Conservation (phyloP, 2,113 vertebrate species). For the Stegostoma tigrinum region DNA sequence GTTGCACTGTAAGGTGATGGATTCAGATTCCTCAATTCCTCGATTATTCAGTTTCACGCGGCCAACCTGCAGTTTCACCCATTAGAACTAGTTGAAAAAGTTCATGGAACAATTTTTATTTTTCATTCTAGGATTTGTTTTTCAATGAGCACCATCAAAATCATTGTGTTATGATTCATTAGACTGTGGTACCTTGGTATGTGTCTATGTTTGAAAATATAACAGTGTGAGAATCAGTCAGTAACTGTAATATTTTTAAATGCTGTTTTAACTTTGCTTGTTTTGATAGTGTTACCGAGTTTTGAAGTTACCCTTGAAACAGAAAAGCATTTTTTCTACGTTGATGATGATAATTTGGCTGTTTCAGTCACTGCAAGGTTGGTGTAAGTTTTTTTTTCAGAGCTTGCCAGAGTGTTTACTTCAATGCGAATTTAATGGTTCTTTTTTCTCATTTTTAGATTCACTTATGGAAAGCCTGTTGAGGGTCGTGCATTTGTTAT, state of each 20-base stretch:
- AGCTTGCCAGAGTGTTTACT: background rate
- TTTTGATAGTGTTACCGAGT: constrained; percentile 38
- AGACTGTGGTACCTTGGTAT: background rate
- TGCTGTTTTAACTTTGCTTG: background rate
- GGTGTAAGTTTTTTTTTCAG: background rate
- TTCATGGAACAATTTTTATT: background rate
- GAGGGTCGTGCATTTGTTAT: background rate
- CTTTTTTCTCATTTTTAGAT: background rate
- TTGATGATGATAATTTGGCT: constrained; percentile 21
- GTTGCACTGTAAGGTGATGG: too few species aligned
- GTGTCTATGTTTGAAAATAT: background rate
- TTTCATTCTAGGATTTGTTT: background rate
- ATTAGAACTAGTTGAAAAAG: background rate
- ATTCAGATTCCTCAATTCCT: background rate
- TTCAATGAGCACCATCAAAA: background rate
- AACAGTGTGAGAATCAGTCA: background rate
- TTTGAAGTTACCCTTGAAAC: constrained; percentile 39
- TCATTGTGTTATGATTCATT: background rate
- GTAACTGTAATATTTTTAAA: background rate
- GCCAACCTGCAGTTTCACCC: background rate
- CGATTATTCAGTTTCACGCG: background rate
- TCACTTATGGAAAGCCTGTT: background rate
- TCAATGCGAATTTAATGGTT: too few species aligned
- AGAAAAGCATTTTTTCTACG: constrained; percentile 37
- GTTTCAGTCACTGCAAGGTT: constrained; percentile 39